Base-by-base conservation (phyloP, 1,140 invertebrate species). In the Ceratosolen solmsi region DNA sequence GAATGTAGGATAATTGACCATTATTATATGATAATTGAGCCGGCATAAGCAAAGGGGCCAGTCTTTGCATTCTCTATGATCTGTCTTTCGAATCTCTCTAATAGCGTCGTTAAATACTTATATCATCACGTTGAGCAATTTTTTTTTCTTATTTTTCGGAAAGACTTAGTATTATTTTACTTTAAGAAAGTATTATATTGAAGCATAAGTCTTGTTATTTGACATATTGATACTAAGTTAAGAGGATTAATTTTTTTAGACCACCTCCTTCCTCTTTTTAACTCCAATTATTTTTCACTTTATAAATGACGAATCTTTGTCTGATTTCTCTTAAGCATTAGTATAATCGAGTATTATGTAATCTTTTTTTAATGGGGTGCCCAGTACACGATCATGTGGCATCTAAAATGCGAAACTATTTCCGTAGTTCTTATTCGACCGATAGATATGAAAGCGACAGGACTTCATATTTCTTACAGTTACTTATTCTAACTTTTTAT, bases 11-110 rank as follows among this genome's bases (percentile, higher is more conserved):
- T 56, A 3, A 46, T 51, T 73, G 79, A 81, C 79, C 73, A 82
- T 70, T 75, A n/a, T 68, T 74, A 65, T 80, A 71, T 60, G 71
- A 38, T 84, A 80, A 87, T 81, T 87, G 13, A 87, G 90, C 90
- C 90, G 90, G 90, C 90, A 92, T 89, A 86, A 92, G 90, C 90
- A 87, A 90, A 87, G 90, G 90, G 91, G 90, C 91, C 91, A 92
- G 90, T 92, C 87, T 91, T 90, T 90, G 86, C 87, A 90, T 74
- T 71, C 46, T 89, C 86, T 88, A 89, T 88, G 89, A 90, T 90
- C 89, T 89, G 86, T 90, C 87, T 90, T 90, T 90, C 85, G 87
- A 89, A 91, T 90, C 88, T 90, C 88, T 90, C 83, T 85, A 83
- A 84, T 84, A 36, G n/a, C n/a, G 56, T 65, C 70, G 36, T 63